Percentiles rank a stretch among this genome's conserved stretches.
Evolutionary conservation across 2,888 invertebrate genomes (phyloP).

Genomic region (Cheilosia vernalis): DNA sequence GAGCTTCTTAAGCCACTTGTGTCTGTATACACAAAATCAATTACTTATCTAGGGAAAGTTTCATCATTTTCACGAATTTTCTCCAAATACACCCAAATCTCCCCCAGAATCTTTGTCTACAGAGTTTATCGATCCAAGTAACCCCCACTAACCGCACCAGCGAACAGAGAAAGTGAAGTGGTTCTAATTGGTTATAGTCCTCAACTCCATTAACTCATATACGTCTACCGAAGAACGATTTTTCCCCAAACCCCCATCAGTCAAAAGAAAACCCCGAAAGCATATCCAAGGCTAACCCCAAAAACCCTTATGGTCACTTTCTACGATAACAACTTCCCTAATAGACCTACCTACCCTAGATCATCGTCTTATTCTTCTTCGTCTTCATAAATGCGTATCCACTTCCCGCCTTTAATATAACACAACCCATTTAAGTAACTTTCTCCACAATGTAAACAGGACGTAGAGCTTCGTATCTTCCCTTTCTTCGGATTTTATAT

Average conservation of each 20-base stretch:
- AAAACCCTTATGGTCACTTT: slow-evolving; percentile 20
- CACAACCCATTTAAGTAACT: slow-evolving; percentile 4
- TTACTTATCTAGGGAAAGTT: too few species aligned
- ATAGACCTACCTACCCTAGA: neutral
- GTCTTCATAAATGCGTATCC: slow-evolving; percentile 3
- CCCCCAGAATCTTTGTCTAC: neutral
- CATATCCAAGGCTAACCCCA: slow-evolving; percentile 8
- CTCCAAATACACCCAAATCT: too few species aligned
- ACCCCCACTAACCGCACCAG: neutral
- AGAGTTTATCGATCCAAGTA: neutral
- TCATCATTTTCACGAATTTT: too few species aligned
- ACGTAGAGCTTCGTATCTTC: slow-evolving; percentile 10
- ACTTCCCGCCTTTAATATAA: neutral
- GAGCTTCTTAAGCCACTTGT: too few species aligned
- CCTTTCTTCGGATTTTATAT: neutral
- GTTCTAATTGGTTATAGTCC: slow-evolving; percentile 6
- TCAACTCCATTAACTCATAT: slow-evolving; percentile 4
- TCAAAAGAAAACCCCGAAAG: slow-evolving; percentile 7
- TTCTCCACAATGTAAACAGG: slow-evolving; percentile 19
- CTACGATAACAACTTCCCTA: too few species aligned
- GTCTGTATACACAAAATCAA: too few species aligned
- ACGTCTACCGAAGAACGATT: too few species aligned
- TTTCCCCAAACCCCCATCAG: neutral
- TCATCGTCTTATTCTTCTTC: neutral
- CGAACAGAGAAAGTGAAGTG: neutral